Conservation (phyloP, 2,888 invertebrate species). For the Agonopterix subpropinquella region DNA sequence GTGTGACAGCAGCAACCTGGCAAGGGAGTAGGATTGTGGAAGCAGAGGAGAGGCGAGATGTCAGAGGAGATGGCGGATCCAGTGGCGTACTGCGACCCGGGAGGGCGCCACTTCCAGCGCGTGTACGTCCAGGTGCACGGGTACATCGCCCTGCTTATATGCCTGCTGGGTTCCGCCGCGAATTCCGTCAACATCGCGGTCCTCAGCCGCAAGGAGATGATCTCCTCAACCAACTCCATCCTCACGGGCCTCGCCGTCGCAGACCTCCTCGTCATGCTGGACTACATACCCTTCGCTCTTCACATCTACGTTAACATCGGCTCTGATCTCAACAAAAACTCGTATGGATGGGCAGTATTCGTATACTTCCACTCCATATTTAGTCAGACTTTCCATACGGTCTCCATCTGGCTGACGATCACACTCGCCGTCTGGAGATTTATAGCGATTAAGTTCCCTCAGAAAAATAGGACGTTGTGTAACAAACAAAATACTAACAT, state of each 20-base stretch:
- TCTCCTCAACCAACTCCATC: conserved; percentile 93
- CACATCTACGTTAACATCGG: conserved; percentile 82
- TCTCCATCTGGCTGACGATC: conserved; percentile 95
- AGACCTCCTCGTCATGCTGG: conserved; percentile 94
- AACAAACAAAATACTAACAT: conserved; percentile 85
- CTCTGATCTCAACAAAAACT: conserved; percentile 57
- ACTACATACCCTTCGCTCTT: conserved; percentile 92
- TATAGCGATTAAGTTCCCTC: conserved; percentile 90
- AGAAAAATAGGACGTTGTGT: conserved; percentile 87
- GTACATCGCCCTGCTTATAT: conserved; percentile 89
- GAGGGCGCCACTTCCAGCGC: conserved; percentile 74
- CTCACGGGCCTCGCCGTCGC: conserved; percentile 94
- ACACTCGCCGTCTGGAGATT: conserved; percentile 95
- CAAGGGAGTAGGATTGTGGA: not conserved
- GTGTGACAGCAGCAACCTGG: not conserved
- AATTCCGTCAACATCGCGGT: conserved; percentile 94
- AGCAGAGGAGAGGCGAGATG: not conserved
- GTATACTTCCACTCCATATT: conserved; percentile 93
- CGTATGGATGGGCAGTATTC: conserved; percentile 87
- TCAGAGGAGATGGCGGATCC: conserved; percentile 15
- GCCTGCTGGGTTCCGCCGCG: conserved; percentile 91
- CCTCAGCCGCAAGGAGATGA: conserved; percentile 92
- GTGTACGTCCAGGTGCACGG: conserved; percentile 86
- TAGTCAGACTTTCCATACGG: conserved; percentile 90
- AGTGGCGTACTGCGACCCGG: conserved; percentile 65